Conservation (phyloP, 2,797 vertebrate species). For the Hylomyscus alleni region DNA sequence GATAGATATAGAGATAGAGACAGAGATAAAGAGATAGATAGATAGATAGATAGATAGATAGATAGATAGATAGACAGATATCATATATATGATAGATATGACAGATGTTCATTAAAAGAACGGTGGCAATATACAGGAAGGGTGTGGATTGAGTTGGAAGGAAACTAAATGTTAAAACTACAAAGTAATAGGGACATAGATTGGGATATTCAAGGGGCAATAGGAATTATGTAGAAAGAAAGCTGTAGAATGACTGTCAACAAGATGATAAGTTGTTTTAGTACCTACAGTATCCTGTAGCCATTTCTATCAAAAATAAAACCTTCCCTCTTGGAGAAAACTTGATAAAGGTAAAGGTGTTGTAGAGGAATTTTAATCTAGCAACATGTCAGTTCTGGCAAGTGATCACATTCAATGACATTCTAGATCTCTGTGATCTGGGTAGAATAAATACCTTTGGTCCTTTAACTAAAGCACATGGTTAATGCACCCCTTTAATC, state of each 20-base stretch:
- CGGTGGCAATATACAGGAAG: background rate
- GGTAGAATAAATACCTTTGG: too few relatives aligned
- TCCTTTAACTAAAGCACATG: too few relatives aligned
- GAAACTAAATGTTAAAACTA: background rate
- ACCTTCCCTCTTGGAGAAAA: background rate
- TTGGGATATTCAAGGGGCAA: rapidly evolving
- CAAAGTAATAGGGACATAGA: background rate
- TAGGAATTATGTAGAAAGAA: background rate
- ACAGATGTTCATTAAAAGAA: background rate
- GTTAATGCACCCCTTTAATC: too few relatives aligned
- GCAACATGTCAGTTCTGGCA: too few relatives aligned
- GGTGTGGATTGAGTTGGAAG: background rate
- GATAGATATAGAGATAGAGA: too few relatives aligned
- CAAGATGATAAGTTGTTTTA: background rate
- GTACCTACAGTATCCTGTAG: background rate
- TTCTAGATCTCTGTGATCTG: too few relatives aligned
- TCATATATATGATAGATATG: background rate
- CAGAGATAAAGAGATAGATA: too few relatives aligned
- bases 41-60: too few relatives aligned
- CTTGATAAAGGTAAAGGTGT: background rate
- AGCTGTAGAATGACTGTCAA: background rate
- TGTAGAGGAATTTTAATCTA: too few relatives aligned
- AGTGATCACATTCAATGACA: too few relatives aligned
- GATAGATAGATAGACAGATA: too few relatives aligned
- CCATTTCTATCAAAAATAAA: background rate